Percentiles rank a stretch among this genome's conserved stretches.
These are phyloP conservation scores for Stenodera caucasica DNA, from an alignment of 2,888 invertebrate genomes.

Conservation along the genomic window DNA sequence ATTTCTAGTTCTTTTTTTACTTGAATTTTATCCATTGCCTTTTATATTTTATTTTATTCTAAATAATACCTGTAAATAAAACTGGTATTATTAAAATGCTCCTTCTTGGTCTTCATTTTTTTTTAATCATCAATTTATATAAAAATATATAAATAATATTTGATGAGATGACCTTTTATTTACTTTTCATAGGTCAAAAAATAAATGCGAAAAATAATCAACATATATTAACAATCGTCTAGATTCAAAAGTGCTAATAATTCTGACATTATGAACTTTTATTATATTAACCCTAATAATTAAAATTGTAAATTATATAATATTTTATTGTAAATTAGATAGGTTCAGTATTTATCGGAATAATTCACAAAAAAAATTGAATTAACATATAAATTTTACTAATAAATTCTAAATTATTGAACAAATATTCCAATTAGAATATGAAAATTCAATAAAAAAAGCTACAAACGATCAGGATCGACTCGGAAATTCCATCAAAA, in stretches of 20 bases:
- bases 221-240: constrained; percentile 18
- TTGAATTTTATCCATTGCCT: constrained; percentile 58
- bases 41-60: neutral
- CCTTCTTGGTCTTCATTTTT: neutral
- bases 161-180: constrained; percentile 15
- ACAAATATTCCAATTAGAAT: too few species aligned
- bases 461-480: neutral
- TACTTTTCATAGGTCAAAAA: constrained; percentile 18
- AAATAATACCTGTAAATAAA: constrained; percentile 1
- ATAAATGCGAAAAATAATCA: constrained; percentile 18
- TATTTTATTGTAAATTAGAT: neutral
- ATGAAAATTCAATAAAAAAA: neutral
- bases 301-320: neutral
- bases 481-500: neutral
- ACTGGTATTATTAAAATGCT: neutral
- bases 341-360: neutral
- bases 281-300: constrained; percentile 11
- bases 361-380: neutral
- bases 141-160: constrained; percentile 1
- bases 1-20: constrained; percentile 56
- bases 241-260: constrained; percentile 23
- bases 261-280: constrained; percentile 21
- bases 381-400: neutral
- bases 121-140: neutral
- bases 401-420: neutral